A percentile compares a stretch with the other conserved stretches of the same genome.
phyloP scores from a whole-genome alignment of 2,113 vertebrate species.

The Polypterus senegalus region DNA sequence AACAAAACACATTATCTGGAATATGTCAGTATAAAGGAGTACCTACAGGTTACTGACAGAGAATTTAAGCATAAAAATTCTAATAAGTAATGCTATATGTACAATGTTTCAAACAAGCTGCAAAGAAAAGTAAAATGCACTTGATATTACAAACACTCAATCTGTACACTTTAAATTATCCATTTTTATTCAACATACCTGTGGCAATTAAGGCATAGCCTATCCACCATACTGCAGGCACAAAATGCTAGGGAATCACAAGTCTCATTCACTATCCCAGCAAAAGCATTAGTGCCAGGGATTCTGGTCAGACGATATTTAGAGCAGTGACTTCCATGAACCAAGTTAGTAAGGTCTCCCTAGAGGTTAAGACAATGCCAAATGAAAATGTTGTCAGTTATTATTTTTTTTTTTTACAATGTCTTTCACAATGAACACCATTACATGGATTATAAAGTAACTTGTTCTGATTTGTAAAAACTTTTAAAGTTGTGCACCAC shows the following conservation, averaged over 20 bases:
- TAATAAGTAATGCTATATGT: too few species aligned
- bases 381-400: too few species aligned
- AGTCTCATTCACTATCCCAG: slow-evolving; percentile 92
- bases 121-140: rapidly evolving
- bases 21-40: too few species aligned
- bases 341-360: slow-evolving; percentile 94
- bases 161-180: rapidly evolving
- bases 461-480: too few species aligned
- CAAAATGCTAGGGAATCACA: slow-evolving; percentile 94
- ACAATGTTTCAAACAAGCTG: too few species aligned
- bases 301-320: slow-evolving; percentile 85
- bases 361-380: slow-evolving; percentile 23
- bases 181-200: slow-evolving; percentile 40
- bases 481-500: too few species aligned
- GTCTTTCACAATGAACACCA: too few species aligned
- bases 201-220: slow-evolving; percentile 97
- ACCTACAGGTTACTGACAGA: too few species aligned
- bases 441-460: too few species aligned
- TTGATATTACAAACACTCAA: background rate
- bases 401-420: too few species aligned
- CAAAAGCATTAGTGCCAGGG: slow-evolving; percentile 88
- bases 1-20: too few species aligned
- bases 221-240: slow-evolving; percentile 93
- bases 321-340: slow-evolving; percentile 93
- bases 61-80: too few species aligned